Conservation (phyloP, 2,888 invertebrate genomes). For the Acronicta alni region DNA sequence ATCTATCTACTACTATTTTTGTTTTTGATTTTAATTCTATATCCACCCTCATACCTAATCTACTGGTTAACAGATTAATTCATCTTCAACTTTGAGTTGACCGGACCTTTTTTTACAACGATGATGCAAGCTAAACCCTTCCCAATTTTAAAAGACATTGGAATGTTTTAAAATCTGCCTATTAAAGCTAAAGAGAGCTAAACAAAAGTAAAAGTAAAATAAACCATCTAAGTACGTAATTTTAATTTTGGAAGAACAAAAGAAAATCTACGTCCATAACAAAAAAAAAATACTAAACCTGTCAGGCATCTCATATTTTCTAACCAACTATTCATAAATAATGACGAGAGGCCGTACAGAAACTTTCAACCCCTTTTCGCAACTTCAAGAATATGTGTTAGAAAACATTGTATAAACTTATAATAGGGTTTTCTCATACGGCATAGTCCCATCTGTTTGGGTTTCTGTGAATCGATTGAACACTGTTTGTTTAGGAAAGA, state of each 20-base stretch:
- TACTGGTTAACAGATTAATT: no score
- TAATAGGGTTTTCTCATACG: conserved; percentile 54
- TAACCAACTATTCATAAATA: conserved; percentile 49
- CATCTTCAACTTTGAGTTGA: no score
- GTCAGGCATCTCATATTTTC: conserved; percentile 29
- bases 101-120: no score
- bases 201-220: no score
- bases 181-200: no score
- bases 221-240: neutral
- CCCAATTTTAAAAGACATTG: no score
- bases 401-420: conserved; percentile 54
- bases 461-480: conserved; percentile 39
- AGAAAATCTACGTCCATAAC: neutral
- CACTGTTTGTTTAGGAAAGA: conserved; percentile 28
- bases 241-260: neutral
- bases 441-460: conserved; percentile 41
- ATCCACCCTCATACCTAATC: no score
- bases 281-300: conserved; percentile 22
- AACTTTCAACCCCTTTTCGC: conserved; percentile 52
- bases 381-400: conserved; percentile 51
- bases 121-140: no score
- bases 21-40: no score
- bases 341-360: conserved; percentile 31
- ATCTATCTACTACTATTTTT: no score
- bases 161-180: no score